phyloP scores from a whole-genome alignment of 2,888 invertebrate species.

The Deroplatys truncata region DNA sequence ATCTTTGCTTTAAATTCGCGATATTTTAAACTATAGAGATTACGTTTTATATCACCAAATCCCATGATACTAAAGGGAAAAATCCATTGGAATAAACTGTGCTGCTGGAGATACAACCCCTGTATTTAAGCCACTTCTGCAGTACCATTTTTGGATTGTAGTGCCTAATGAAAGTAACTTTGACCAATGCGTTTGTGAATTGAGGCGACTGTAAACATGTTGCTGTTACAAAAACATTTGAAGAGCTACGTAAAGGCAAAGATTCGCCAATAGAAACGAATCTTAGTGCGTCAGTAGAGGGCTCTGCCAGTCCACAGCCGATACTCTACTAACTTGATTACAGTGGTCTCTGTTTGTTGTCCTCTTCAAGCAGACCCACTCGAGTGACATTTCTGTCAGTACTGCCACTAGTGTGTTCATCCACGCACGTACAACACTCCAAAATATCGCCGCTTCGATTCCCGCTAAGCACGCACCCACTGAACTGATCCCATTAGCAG shows the following conservation, averaged over 20 bases:
- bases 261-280: neutral
- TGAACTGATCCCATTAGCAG: neutral
- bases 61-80: too few species aligned
- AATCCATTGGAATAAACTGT: too few species aligned
- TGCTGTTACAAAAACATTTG: neutral
- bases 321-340: neutral
- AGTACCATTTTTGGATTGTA: too few species aligned
- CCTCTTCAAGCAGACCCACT: neutral
- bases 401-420: neutral
- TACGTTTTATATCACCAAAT: too few species aligned
- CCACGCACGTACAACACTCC: neutral
- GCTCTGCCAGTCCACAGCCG: neutral
- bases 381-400: neutral
- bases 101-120: too few species aligned
- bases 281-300: neutral
- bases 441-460: neutral
- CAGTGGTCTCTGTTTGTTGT: neutral
- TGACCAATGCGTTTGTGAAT: neutral
- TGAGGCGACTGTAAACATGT: neutral
- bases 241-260: neutral
- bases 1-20: too few species aligned
- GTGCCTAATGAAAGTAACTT: too few species aligned
- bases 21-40: too few species aligned
- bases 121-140: too few species aligned
- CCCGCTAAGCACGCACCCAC: neutral